These are phyloP conservation scores for Hypomesus transpacificus DNA, from an alignment of 2,113 vertebrate species.

Conservation along the genomic window DNA sequence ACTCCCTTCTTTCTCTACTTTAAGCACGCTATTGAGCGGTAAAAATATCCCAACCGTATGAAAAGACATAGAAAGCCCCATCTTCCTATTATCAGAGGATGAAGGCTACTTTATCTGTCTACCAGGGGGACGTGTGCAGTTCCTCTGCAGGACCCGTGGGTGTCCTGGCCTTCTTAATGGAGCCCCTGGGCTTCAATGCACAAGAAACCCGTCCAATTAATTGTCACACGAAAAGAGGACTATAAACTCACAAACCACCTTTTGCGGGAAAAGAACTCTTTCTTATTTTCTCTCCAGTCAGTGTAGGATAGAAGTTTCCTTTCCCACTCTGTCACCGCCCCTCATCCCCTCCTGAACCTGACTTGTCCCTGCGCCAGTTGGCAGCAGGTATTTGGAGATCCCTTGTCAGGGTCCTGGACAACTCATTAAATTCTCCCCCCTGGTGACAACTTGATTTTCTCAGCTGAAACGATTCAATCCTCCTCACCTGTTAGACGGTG, in stretches of 20 bases:
- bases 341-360: background rate
- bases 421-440: slow-evolving; percentile 40
- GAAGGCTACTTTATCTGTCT: slow-evolving; percentile 17
- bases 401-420: slow-evolving; percentile 21
- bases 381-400: slow-evolving; percentile 15
- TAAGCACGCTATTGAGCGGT: slow-evolving; percentile 5
- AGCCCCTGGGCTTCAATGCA: slow-evolving; percentile 52
- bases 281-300: slow-evolving; percentile 3
- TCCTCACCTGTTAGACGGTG: slow-evolving; percentile 28
- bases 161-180: slow-evolving; percentile 45
- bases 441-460: slow-evolving; percentile 36
- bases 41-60: slow-evolving; percentile 25
- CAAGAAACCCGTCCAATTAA: slow-evolving; percentile 57
- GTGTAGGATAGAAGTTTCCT: slow-evolving; percentile 14
- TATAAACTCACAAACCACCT: slow-evolving; percentile 29
- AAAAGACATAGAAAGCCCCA: slow-evolving; percentile 7
- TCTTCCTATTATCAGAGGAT: slow-evolving; percentile 42
- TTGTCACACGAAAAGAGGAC: slow-evolving; percentile 36
- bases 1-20: slow-evolving; percentile 5
- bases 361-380: slow-evolving; percentile 20
- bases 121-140: slow-evolving; percentile 38
- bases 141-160: slow-evolving; percentile 34
- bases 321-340: slow-evolving; percentile 8
- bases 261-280: slow-evolving; percentile 11
- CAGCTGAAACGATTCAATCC: slow-evolving; percentile 26